phyloP scores from a whole-genome alignment of 2,113 vertebrate genomes.

The sheep (Ovis aries) region ARS-UI_Ramb_v3.0 NC_056054.1:244261501-244262000 shows the following conservation, averaged over 20 bases:
- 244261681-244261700: background rate
- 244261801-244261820: background rate
- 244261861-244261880: background rate
- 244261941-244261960: background rate
- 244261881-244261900: background rate
- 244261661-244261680: background rate
- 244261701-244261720: background rate
- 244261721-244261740: background rate
- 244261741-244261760: background rate
- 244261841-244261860: background rate
- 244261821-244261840: background rate
- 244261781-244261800: background rate
- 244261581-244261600: background rate
- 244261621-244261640: background rate
- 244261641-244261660: background rate
- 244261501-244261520: background rate
- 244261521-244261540: background rate
- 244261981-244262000: rapidly evolving
- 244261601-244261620: background rate
- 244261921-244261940: background rate
- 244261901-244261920: background rate
- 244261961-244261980: rapidly evolving
- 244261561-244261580: background rate
- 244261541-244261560: background rate
- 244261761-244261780: background rate